Evolutionary conservation across 2,888 invertebrate genomes (phyloP).

Genomic region (Chironomus tentans): DNA sequence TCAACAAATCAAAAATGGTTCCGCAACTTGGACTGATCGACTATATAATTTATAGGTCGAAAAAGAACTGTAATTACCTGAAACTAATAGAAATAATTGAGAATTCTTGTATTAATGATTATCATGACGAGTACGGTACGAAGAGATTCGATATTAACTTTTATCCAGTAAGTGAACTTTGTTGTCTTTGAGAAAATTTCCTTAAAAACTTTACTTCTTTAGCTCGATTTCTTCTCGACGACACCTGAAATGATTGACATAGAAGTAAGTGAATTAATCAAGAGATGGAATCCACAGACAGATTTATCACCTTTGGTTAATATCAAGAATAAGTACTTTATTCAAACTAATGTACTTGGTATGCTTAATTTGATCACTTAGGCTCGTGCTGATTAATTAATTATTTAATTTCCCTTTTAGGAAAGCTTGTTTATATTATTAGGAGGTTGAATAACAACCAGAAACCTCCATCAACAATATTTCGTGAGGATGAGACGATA

Average conservation of each 20-base stretch:
- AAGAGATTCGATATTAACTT: constrained; percentile 35
- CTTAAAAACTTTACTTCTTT: neutral
- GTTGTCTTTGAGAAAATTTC: neutral
- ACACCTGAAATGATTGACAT: constrained; percentile 35
- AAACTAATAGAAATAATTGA: constrained; percentile 37
- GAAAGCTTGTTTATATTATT: constrained; percentile 40
- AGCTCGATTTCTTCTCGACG: constrained; percentile 32
- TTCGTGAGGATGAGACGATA: constrained; percentile 36
- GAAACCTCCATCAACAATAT: constrained; percentile 29
- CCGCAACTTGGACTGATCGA: constrained; percentile 29
- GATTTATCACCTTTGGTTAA: constrained; percentile 36
- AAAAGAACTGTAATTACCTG: constrained; percentile 38
- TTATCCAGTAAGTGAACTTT: constrained; percentile 33
- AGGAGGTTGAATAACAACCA: constrained; percentile 35
- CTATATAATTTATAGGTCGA: constrained; percentile 37
- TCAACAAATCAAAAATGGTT: constrained; percentile 9
- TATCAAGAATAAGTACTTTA: constrained; percentile 36
- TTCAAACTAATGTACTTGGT: constrained; percentile 39
- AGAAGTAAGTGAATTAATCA: constrained; percentile 36
- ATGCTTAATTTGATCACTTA: constrained; percentile 24
- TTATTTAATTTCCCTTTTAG: constrained; percentile 31
- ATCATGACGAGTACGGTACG: neutral
- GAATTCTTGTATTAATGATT: constrained; percentile 33
- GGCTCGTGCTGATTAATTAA: neutral
- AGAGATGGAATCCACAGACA: constrained; percentile 37